phyloP scores from a whole-genome alignment of 2,888 invertebrate genomes.

The Chrysomela aeneicollis region DNA sequence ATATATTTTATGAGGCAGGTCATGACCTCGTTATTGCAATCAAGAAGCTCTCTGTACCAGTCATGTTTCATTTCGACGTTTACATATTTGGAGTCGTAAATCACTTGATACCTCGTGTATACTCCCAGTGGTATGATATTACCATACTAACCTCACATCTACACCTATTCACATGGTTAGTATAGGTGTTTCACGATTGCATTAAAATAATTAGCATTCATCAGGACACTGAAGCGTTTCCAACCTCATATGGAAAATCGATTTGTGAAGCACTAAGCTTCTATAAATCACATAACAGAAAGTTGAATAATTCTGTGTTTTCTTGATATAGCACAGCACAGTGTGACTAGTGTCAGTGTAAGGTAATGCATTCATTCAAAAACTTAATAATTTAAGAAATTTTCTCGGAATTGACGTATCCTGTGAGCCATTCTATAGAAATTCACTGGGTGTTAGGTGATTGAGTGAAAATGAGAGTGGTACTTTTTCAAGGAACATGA shows the following conservation, averaged over 20 bases:
- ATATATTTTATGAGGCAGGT: slow-evolving; percentile 1
- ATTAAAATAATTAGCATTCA: slow-evolving; percentile 51
- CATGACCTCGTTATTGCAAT: slow-evolving; percentile 1
- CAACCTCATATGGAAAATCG: slow-evolving; percentile 33
- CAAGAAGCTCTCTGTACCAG: background rate
- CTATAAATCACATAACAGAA: too few species aligned
- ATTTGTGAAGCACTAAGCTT: too few species aligned
- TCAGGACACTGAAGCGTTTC: slow-evolving; percentile 43
- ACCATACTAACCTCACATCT: slow-evolving; percentile 55
- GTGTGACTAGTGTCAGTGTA: too few species aligned
- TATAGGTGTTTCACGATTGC: slow-evolving; percentile 50
- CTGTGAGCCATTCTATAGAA: too few species aligned
- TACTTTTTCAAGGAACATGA: too few species aligned
- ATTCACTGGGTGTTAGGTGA: too few species aligned
- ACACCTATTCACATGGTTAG: slow-evolving; percentile 53
- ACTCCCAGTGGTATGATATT: slow-evolving; percentile 50
- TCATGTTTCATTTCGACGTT: background rate
- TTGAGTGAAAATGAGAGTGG: too few species aligned
- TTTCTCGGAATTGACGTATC: too few species aligned
- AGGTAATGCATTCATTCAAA: too few species aligned
- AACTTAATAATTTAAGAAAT: too few species aligned
- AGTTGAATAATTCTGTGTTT: too few species aligned
- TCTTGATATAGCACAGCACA: too few species aligned
- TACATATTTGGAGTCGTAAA: slow-evolving; percentile 46
- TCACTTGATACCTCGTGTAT: slow-evolving; percentile 46